phyloP scores from a whole-genome alignment of 2,888 invertebrate genomes.

The Drosophila prolongata region DNA sequence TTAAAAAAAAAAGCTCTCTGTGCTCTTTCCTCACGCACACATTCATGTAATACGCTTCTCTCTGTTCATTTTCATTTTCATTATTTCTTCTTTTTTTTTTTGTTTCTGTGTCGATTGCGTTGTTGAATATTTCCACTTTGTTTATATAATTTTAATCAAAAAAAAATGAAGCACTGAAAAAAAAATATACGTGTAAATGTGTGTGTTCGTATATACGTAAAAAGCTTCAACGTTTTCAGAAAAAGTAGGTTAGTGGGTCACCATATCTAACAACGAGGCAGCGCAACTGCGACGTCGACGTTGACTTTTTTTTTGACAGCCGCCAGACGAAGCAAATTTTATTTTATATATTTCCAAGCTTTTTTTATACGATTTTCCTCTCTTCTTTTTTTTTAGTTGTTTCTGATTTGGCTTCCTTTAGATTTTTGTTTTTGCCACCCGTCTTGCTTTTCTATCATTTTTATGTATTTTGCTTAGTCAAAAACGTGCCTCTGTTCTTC shows the following conservation, averaged over 20 bases:
- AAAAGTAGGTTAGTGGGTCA: constrained; percentile 93
- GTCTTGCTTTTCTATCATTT: constrained; percentile 10
- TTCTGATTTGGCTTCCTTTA: constrained; percentile 2
- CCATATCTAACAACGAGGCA: constrained; percentile 81
- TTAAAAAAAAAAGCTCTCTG: constrained; percentile 54
- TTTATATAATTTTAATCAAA: constrained; percentile 82
- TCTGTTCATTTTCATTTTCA: constrained; percentile 58
- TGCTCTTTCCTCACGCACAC: constrained; percentile 38
- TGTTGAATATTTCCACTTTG: constrained; percentile 81
- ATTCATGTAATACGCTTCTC: constrained; percentile 37
- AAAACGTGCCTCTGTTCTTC: constrained; percentile 18
- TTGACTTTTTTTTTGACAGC: constrained; percentile 46
- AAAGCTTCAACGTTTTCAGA: constrained; percentile 84
- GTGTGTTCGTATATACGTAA: constrained; percentile 48
- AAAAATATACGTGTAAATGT: constrained; percentile 38
- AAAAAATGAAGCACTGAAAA: constrained; percentile 59
- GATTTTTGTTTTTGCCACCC: constrained; percentile 8
- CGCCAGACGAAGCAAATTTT: constrained; percentile 56
- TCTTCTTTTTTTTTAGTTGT: not conserved
- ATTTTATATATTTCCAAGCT: constrained; percentile 25
- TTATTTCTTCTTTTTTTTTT: constrained; percentile 61
- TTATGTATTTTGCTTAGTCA: constrained; percentile 18
- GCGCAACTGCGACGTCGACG: constrained; percentile 46
- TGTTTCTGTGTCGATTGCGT: constrained; percentile 77
- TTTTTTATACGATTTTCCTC: constrained; percentile 32